Percentiles rank a stretch among this genome's conserved stretches.
phyloP scores from a whole-genome alignment of 2,113 vertebrate species.

The Lepidothrix coronata region DNA sequence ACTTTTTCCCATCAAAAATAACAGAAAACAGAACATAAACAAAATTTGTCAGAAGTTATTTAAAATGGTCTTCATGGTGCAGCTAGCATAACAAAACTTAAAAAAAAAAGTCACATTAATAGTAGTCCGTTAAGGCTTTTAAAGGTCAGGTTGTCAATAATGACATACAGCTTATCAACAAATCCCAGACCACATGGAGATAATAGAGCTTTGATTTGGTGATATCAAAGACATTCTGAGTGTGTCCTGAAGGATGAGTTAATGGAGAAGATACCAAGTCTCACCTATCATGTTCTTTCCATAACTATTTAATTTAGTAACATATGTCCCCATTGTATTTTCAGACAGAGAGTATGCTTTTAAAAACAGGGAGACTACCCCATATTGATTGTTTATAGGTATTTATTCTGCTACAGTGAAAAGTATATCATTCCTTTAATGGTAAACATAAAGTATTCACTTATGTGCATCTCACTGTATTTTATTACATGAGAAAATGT shows the following conservation, averaged over 20 bases:
- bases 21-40: neutral
- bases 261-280: neutral
- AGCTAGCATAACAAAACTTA: neutral
- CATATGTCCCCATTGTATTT: neutral
- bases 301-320: neutral
- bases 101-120: neutral
- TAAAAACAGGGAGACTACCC: neutral
- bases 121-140: neutral
- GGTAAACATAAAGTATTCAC: neutral
- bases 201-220: neutral
- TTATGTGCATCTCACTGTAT: neutral
- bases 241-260: neutral
- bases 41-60: neutral
- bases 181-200: neutral
- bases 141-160: neutral
- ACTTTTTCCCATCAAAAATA: neutral
- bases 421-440: neutral
- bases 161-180: neutral
- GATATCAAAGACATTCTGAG: neutral
- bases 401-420: neutral
- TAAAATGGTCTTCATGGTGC: neutral
- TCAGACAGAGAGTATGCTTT: neutral
- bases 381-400: neutral
- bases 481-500: conserved; percentile 43
- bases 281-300: neutral